Percentiles rank a stretch among this genome's conserved stretches.
Conservation (phyloP, 2,888 invertebrate species). For the Cephus spinipes region DNA sequence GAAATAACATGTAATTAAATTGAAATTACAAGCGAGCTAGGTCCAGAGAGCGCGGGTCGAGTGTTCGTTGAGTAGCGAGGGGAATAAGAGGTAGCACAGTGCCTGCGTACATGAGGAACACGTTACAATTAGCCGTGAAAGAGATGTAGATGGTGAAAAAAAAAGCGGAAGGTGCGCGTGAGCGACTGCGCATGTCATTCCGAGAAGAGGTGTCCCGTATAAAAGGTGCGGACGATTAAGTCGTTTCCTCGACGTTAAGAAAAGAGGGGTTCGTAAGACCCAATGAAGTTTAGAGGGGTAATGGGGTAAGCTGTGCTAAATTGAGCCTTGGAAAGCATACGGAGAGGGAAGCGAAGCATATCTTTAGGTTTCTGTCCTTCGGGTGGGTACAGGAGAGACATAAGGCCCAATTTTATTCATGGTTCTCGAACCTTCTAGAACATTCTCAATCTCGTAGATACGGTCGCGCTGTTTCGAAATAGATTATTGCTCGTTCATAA, state of each 20-base stretch:
- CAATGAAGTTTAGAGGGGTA: background rate
- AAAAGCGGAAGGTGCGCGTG: background rate
- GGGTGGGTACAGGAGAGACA: background rate
- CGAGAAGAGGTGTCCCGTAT: background rate
- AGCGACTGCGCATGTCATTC: background rate
- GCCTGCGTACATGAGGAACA: background rate
- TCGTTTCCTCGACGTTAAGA: background rate
- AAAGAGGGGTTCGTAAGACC: background rate
- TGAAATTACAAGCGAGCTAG: slow-evolving; percentile 21
- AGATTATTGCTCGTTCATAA: background rate
- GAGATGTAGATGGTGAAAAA: background rate
- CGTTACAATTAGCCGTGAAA: background rate
- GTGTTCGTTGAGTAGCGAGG: background rate
- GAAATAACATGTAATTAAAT: slow-evolving; percentile 60
- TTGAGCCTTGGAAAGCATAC: background rate
- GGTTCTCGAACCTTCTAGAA: background rate
- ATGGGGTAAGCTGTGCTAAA: background rate
- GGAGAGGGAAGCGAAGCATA: background rate
- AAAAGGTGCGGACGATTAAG: background rate
- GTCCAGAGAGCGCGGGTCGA: background rate
- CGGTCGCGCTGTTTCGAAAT: background rate
- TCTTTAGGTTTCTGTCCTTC: background rate
- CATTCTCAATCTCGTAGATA: background rate
- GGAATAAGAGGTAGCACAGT: background rate
- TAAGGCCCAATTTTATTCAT: background rate